Base-by-base conservation (phyloP, 2,888 invertebrate species). In the Phaedon cochleariae region DNA sequence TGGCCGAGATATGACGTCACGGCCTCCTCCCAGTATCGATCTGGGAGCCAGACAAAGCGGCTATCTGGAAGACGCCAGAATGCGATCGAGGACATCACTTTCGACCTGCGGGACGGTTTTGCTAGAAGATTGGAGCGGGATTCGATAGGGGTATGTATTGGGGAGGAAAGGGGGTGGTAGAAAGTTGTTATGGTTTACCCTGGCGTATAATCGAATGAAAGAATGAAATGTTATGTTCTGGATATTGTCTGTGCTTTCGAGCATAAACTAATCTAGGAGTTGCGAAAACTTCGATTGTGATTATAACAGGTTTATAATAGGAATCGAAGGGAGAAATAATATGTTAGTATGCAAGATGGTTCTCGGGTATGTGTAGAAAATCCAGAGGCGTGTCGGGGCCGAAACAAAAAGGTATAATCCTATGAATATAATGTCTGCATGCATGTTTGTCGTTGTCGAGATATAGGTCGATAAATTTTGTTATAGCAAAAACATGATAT, bases 1-100 rank as follows among this genome's bases (percentile, higher is more conserved):
- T 84, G 84, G 84, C 84, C 82, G 83, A 82, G 83, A 84, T 83
- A 84, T 83, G 83, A 84, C 84, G 84, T 83, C 84, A 84, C 81
- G 75, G 78, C 80, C 79, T 77, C 76, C 76, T 76, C 76, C 76
- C 78, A 79, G 82, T 84, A 83, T 83, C 82, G 83, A 83, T 83
- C 82, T 82, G 77, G 78, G 64, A 70, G 59, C 64, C 70, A 70
- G 70, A 70, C 70, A 70, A 70, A 68, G 70, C 70, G 64, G 57
- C 22, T 64, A 65, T 68, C 66, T 64, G 62, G 64, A 67, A 68
- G 70, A 70, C 70, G 69, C 69, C 67, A 65, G n/a, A n/a, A n/a
- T n/a, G n/a, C n/a, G n/a, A n/a, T n/a, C n/a, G n/a, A n/a, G 58
- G 64, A 67, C 57, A 26, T 57, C 67, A 48, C 57, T 57, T 57